phyloP scores from a whole-genome alignment of 2,113 vertebrate species.

The Zosterops hypoxanthus region DNA sequence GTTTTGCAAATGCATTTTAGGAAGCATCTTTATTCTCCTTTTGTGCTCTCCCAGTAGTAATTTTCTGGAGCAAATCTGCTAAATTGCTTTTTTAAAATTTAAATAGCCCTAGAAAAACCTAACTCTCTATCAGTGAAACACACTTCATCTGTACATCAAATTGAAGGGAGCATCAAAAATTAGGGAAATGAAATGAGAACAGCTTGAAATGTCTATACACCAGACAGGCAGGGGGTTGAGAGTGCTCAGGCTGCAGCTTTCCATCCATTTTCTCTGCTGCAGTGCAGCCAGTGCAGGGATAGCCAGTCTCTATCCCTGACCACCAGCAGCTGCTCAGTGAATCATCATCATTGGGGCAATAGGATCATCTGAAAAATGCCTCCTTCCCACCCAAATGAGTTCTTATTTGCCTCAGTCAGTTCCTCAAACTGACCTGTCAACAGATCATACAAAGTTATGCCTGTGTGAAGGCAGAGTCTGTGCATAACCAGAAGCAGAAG shows the following conservation, averaged over 20 bases:
- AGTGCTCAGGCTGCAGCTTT: background rate
- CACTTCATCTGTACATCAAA: background rate
- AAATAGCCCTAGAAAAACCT: background rate
- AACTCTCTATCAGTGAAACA: background rate
- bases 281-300: background rate
- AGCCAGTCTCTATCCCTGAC: background rate
- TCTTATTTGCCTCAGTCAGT: background rate
- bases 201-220: background rate
- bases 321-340: background rate
- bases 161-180: background rate
- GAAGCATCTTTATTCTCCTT: background rate
- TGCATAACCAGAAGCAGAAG: background rate
- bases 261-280: background rate
- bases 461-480: background rate
- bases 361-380: background rate
- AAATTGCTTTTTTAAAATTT: background rate
- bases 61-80: background rate
- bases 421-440: background rate
- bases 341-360: background rate
- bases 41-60: background rate
- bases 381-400: background rate
- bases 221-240: background rate
- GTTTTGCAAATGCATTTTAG: background rate
- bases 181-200: background rate
- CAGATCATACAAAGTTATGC: background rate